These are phyloP conservation scores for Ptychochromis oligacanthus DNA, from an alignment of 2,113 vertebrate species.

Conservation along the genomic window DNA sequence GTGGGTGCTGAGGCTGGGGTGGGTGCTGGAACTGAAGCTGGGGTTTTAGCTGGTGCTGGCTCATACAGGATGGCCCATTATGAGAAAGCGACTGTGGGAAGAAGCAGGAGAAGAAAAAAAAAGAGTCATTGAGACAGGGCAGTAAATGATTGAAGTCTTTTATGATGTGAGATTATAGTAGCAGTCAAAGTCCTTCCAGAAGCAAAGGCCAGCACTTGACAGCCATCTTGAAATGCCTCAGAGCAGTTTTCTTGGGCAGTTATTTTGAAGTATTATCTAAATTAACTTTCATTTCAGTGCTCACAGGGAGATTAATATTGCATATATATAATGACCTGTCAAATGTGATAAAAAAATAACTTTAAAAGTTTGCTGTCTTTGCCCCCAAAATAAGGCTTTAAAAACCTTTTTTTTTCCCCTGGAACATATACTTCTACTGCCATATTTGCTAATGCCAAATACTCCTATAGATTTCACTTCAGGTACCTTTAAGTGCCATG, in stretches of 20 bases:
- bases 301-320: neutral
- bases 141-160: neutral
- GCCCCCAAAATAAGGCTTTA: neutral
- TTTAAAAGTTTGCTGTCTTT: neutral
- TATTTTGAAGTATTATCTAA: neutral
- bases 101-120: constrained; percentile 54
- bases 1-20: constrained; percentile 84
- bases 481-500: neutral
- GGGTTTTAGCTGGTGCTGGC: constrained; percentile 77
- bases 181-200: neutral
- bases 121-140: constrained; percentile 7
- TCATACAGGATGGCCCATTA: constrained; percentile 83
- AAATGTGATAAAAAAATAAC: neutral
- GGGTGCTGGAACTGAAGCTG: constrained; percentile 68
- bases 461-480: neutral
- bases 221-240: neutral
- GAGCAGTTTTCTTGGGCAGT: neutral
- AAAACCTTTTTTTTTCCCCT: rapidly evolving
- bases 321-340: neutral
- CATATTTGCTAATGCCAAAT: neutral
- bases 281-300: neutral
- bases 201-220: neutral
- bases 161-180: neutral
- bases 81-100: constrained; percentile 87
- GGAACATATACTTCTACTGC: neutral